Evolutionary conservation across 2,797 vertebrate species (phyloP), one percentile per base, ranked within the genome.

Genomic region (Lutjanus campechanus): DNA sequence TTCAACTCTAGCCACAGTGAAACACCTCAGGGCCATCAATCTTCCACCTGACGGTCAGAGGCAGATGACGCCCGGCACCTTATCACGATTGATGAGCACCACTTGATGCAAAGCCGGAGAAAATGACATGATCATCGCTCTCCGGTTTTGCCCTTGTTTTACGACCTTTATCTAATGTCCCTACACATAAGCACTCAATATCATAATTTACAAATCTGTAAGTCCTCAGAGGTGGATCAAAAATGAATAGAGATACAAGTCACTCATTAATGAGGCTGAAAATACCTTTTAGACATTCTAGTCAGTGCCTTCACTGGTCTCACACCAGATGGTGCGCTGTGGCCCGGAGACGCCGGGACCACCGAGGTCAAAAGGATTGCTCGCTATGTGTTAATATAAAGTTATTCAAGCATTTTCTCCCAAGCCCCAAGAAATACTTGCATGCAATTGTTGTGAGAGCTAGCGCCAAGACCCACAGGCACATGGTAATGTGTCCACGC

Each of bases 11-110:
- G 76, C 47, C 64, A 77, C 69, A 72, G 63, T 41, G 61, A 77
- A 91, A 81, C 75, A 67, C 69, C 84, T 84, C 72, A 4, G 40
- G 63, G 68, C 49, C 58, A 93, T 93, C 72, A 5, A 77, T 93
- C 90, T 91, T 85, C 62, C 76, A 68, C 46, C 82, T 88, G 88
- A 89, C 43, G 53, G 86, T 79, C 78, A 68, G 79, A 82, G 83
- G 85, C 73, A 87, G 87, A 90, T 82, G 86, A 88, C 20, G 69
- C 55, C 76, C 10, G 22, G 69, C 75, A 80, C 49, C 66, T 78
- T 76, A 88, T 85, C 76, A 43, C 74, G 11, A 92, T 93, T 88
- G 88, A 93, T 90, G 87, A 90, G 73, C 74, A 62, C 69, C 74
- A 62, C 87, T 90, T 86, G 79, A 89, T 59, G 81, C 73, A 82